Percentiles rank a stretch among this genome's conserved stretches.
Evolutionary conservation across 2,797 vertebrate species (phyloP).

Genomic region (Rhinoraja longicauda): DNA sequence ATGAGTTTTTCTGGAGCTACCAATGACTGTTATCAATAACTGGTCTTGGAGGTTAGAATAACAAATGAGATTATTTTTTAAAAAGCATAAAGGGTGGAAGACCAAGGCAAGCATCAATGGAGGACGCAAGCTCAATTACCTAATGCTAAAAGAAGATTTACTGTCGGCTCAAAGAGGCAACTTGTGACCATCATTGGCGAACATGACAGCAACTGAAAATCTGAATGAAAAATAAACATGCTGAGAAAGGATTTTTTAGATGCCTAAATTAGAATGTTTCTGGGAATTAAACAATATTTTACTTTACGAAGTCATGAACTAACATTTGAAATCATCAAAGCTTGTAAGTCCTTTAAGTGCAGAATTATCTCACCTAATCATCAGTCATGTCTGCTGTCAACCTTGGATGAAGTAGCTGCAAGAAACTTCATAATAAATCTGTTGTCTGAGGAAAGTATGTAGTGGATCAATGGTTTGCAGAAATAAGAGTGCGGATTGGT

Average conservation of each 20-base stretch:
- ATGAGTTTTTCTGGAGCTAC: neutral
- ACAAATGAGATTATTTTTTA: neutral
- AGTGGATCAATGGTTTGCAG: neutral
- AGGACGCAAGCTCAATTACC: neutral
- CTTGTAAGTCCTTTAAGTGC: neutral
- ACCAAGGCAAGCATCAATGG: neutral
- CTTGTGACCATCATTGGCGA: neutral
- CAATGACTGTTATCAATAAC: constrained; percentile 6
- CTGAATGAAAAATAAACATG: neutral
- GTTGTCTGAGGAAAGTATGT: neutral
- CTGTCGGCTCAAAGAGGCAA: neutral
- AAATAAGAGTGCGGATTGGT: neutral
- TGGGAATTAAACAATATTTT: neutral
- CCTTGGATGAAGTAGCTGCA: neutral
- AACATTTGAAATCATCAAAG: neutral
- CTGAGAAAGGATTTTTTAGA: neutral
- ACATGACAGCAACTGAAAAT: neutral
- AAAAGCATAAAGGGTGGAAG: neutral
- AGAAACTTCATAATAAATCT: neutral
- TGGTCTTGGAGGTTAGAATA: constrained; percentile 8
- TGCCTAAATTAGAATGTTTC: neutral
- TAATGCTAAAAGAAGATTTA: constrained; percentile 18
- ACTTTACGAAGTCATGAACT: neutral
- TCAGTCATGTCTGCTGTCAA: neutral
- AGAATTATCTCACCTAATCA: neutral